Percentiles rank a stretch among this genome's conserved stretches.
These are phyloP conservation scores for Caenorhabditis zanzibari DNA, from an alignment of 2,888 invertebrate species.

Conservation along the genomic window DNA sequence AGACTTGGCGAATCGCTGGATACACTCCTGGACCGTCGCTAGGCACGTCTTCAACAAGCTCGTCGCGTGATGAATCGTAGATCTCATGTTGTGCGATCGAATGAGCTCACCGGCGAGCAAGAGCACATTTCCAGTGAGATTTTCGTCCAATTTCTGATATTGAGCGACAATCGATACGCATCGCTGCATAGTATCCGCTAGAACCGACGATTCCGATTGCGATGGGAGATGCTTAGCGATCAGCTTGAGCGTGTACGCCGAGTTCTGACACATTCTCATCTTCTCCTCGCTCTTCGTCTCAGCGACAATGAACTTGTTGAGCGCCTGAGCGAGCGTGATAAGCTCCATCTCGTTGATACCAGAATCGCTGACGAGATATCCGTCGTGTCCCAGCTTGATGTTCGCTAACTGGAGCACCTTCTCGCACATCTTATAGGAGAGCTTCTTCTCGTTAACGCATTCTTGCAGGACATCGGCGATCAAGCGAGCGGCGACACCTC, in stretches of 20 bases:
- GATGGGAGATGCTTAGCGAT: slow-evolving; percentile 76
- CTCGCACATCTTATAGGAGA: slow-evolving; percentile 84
- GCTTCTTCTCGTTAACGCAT: slow-evolving; percentile 83
- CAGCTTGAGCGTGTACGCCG: slow-evolving; percentile 79
- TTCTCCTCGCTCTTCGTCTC: slow-evolving; percentile 69
- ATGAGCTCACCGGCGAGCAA: slow-evolving; percentile 79
- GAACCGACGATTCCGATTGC: slow-evolving; percentile 70
- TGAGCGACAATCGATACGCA: slow-evolving; percentile 73
- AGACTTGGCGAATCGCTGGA: slow-evolving; percentile 47
- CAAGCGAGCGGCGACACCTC: slow-evolving; percentile 90
- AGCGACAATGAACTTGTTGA: slow-evolving; percentile 77
- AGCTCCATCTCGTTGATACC: slow-evolving; percentile 76
- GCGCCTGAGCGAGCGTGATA: slow-evolving; percentile 70
- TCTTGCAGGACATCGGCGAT: slow-evolving; percentile 88
- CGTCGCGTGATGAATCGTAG: slow-evolving; percentile 75
- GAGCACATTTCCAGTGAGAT: slow-evolving; percentile 78
- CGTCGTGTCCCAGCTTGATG: slow-evolving; percentile 88
- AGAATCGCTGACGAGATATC: slow-evolving; percentile 70
- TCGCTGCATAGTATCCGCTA: slow-evolving; percentile 74
- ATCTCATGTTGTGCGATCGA: slow-evolving; percentile 77
- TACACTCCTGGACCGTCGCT: slow-evolving; percentile 73
- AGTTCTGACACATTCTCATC: slow-evolving; percentile 76
- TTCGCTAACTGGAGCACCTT: slow-evolving; percentile 92
- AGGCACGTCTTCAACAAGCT: slow-evolving; percentile 73
- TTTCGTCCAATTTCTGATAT: slow-evolving; percentile 77